These are phyloP conservation scores for Stichopus chloronotus DNA, from an alignment of 35 echinoderm and acorn worm species.

Conservation along the genomic window DNA sequence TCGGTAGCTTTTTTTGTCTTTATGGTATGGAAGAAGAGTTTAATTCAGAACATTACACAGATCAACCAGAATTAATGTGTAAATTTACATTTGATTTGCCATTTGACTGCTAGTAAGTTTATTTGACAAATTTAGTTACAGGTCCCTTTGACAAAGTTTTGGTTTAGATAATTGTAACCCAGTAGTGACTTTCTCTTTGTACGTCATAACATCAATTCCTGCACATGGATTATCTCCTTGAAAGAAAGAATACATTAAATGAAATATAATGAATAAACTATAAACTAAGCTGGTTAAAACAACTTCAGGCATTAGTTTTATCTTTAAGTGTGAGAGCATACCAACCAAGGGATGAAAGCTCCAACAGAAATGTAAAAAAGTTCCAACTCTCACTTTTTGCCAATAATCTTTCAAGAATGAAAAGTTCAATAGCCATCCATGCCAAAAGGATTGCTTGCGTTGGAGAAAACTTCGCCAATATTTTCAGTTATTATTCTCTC, in stretches of 20 bases:
- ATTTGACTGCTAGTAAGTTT: no score
- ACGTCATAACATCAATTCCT: neutral
- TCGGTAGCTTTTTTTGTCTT: no score
- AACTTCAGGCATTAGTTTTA: neutral
- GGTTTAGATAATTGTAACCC: neutral
- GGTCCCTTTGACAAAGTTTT: neutral
- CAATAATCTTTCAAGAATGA: neutral
- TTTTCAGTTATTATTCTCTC: neutral
- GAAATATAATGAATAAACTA: neutral
- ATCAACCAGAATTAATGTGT: no score
- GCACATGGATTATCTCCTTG: neutral
- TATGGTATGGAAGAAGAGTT: no score
- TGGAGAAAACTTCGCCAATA: neutral
- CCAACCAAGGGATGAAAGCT: neutral
- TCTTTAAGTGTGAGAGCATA: neutral
- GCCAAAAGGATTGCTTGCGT: neutral
- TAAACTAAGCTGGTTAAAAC: neutral
- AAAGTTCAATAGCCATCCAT: neutral
- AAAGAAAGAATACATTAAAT: neutral
- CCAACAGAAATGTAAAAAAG: neutral
- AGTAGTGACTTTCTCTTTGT: neutral
- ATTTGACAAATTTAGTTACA: neutral
- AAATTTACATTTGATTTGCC: no score
- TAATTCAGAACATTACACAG: no score
- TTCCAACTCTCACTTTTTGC: neutral